Conservation (phyloP, 2,113 vertebrate genomes). For the Colius striatus region DNA sequence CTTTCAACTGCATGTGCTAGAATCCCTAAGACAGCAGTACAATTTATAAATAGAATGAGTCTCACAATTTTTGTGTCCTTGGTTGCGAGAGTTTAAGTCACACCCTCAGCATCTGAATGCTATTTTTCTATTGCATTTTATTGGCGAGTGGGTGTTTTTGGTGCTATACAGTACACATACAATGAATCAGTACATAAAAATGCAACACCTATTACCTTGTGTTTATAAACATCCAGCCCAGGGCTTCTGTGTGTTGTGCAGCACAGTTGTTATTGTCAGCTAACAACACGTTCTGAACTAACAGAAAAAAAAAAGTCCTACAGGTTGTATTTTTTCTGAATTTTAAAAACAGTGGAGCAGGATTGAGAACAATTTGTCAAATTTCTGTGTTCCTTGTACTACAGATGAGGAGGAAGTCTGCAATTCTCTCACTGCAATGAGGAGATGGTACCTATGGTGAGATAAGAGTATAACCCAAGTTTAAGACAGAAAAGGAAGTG, state of each 20-base stretch:
- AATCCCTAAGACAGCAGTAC: background rate
- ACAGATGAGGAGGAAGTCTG: background rate
- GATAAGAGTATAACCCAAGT: background rate
- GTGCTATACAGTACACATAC: background rate
- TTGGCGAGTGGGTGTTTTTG: background rate
- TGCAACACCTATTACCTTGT: slow-evolving; percentile 38
- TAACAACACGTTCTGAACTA: slow-evolving; percentile 16
- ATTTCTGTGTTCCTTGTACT: background rate
- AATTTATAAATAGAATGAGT: background rate
- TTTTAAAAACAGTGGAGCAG: background rate
- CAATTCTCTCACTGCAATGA: background rate
- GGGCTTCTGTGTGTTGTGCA: background rate
- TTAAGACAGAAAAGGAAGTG: background rate
- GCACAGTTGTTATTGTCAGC: background rate
- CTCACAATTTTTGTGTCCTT: background rate
- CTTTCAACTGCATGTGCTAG: background rate
- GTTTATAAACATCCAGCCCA: slow-evolving; percentile 39
- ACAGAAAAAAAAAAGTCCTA: background rate
- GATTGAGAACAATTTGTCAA: background rate
- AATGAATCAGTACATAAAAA: slow-evolving; percentile 34
- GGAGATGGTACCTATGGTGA: background rate
- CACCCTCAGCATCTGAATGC: background rate
- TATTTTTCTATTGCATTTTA: background rate
- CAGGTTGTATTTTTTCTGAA: background rate
- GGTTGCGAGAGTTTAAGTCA: background rate